phyloP scores from a whole-genome alignment of 2,888 invertebrate species.

The Psococerastis gibbosa region DNA sequence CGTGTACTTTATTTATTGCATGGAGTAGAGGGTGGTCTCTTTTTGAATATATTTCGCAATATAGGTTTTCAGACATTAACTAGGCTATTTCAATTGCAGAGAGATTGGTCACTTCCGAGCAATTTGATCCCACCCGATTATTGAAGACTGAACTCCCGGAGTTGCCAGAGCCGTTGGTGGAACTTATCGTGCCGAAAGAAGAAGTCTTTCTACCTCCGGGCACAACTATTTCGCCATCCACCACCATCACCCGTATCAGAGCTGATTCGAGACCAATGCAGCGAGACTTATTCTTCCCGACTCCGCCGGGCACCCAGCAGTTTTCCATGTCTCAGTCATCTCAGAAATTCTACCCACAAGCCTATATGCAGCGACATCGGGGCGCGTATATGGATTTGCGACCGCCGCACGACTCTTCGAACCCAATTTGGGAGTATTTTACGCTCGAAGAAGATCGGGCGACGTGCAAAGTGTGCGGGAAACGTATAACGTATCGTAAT shows the following conservation, averaged over 20 bases:
- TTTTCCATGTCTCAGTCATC: background rate
- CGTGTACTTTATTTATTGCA: no score
- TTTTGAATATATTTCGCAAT: no score
- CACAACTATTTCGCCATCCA: background rate
- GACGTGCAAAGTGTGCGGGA: slow-evolving; percentile 5
- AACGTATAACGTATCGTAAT: slow-evolving; percentile 7
- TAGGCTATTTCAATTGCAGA: no score
- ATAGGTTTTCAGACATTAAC: no score
- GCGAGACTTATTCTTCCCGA: background rate
- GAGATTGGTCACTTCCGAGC: background rate
- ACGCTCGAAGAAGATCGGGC: slow-evolving; percentile 4
- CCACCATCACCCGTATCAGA: background rate
- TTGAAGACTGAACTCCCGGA: background rate
- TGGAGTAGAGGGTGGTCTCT: no score
- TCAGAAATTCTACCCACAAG: background rate
- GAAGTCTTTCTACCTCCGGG: background rate
- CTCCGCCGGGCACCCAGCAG: background rate
- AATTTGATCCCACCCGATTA: background rate
- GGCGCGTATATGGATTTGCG: background rate
- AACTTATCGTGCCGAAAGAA: background rate
- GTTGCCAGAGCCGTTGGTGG: background rate
- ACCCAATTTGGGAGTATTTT: slow-evolving; percentile 9
- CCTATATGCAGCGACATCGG: background rate
- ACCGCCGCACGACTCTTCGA: slow-evolving; percentile 8
- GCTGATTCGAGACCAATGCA: background rate